phyloP scores from a whole-genome alignment of 2,888 invertebrate species.

The Drosophila lacicola region DNA sequence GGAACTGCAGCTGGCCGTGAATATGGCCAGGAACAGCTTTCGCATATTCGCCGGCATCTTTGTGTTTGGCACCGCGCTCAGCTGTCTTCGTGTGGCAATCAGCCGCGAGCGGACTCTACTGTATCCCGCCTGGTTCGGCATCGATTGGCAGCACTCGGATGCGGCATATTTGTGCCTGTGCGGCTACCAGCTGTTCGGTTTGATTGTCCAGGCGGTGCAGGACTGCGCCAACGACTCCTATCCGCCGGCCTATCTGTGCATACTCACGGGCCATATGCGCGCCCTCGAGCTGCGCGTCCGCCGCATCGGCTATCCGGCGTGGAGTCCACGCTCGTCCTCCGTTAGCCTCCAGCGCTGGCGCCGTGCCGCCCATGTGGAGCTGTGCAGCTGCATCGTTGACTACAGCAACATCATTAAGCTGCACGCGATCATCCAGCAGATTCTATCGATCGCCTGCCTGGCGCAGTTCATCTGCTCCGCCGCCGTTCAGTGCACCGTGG shows the following conservation, averaged over 20 bases:
- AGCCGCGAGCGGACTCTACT: slow-evolving; percentile 61
- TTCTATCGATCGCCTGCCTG: slow-evolving; percentile 86
- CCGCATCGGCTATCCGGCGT: slow-evolving; percentile 57
- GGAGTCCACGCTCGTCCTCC: no score
- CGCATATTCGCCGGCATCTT: slow-evolving; percentile 72
- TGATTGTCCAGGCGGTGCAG: slow-evolving; percentile 79
- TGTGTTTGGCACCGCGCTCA: slow-evolving; percentile 67
- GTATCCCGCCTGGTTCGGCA: slow-evolving; percentile 82
- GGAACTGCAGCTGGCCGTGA: slow-evolving; percentile 59
- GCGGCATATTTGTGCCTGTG: slow-evolving; percentile 56
- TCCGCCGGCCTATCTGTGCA: slow-evolving; percentile 79
- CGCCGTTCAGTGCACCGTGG: slow-evolving; percentile 83
- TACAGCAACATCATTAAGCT: slow-evolving; percentile 82
- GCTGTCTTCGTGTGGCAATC: slow-evolving; percentile 66
- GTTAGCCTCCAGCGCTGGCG: not conserved
- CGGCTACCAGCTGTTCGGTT: slow-evolving; percentile 74
- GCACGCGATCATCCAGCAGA: slow-evolving; percentile 85
- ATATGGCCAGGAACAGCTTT: slow-evolving; percentile 61
- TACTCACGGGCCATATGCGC: slow-evolving; percentile 79
- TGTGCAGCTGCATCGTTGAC: slow-evolving; percentile 77
- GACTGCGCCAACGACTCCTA: slow-evolving; percentile 83
- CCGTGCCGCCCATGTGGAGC: slow-evolving; percentile 40
- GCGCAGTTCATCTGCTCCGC: slow-evolving; percentile 86
- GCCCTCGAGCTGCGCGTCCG: slow-evolving; percentile 74
- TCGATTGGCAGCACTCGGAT: slow-evolving; percentile 72